A percentile compares a stretch with the other conserved stretches of the same genome.
Evolutionary conservation across 2,797 vertebrate genomes (phyloP).

Genomic region (Thalassophryne amazonica): DNA sequence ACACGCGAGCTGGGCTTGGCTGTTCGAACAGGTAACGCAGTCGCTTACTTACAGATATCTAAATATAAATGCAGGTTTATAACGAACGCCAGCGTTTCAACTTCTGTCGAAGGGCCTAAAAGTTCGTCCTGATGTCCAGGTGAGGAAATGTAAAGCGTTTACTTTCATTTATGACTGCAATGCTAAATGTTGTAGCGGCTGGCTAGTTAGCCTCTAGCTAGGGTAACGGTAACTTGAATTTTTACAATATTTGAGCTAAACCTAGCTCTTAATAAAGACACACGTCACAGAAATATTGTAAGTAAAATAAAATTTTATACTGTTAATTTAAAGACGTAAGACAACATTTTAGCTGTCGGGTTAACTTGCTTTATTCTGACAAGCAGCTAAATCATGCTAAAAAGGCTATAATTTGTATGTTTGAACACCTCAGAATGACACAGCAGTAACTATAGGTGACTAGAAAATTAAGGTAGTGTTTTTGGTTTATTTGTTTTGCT

Average conservation of each 20-base stretch:
- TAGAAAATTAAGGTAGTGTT: too few species aligned
- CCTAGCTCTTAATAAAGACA: neutral
- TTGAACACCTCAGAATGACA: too few species aligned
- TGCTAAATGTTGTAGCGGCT: conserved; percentile 20
- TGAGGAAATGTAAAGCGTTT: too few species aligned
- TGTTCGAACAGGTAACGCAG: neutral
- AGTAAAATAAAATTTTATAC: rapidly evolving
- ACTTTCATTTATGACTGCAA: neutral
- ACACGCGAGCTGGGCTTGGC: conserved; percentile 14
- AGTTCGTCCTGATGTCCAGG: conserved; percentile 2
- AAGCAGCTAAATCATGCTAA: too few species aligned
- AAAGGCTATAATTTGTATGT: too few species aligned
- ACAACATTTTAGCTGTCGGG: too few species aligned
- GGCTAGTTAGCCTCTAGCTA: neutral
- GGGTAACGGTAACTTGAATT: neutral
- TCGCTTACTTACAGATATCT: neutral
- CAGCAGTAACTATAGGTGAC: too few species aligned
- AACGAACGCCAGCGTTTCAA: neutral
- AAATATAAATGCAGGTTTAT: conserved; percentile 15
- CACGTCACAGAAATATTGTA: rapidly evolving
- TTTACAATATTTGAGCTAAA: neutral
- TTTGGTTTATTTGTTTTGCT: too few species aligned
- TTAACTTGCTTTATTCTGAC: too few species aligned
- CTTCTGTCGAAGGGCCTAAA: conserved; percentile 1
- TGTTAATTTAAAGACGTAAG: too few species aligned